Base-by-base conservation (phyloP, 2,888 invertebrate species). In the Vannuccia rotundouncinata region DNA sequence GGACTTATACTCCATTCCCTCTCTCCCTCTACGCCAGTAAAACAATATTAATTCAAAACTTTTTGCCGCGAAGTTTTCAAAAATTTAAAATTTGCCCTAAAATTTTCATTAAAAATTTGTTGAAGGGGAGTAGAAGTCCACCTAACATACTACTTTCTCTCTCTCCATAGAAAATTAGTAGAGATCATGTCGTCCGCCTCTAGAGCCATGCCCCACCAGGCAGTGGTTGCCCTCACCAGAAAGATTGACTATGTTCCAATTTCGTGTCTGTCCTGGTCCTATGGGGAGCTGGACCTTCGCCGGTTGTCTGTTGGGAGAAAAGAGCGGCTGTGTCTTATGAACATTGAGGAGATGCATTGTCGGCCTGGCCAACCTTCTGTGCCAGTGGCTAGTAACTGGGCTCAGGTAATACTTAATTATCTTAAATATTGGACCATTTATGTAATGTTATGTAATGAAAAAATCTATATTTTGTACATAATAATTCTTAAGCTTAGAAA, bases 351-450 rank as follows among this genome's bases (percentile, higher is more conserved):
- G 1, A 25, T 74, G 2, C 75, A 29, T 1, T 29, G 30, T 74
- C 29, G 29, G 10, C 1, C 75, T n/a, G 29, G 75, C n/a, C 75
- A 74, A 29, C 75, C 75, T 1, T 74, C 75, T n/a, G 75, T 74
- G n/a, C 75, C 75, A 2, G 75, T 74, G 1, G 30, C 31, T 1
- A 30, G 75, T 1, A 29, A 74, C 10, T 74, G 75, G 75, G 75
- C 75, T n/a, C n/a, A n/a, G n/a, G n/a, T n/a, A n/a, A n/a, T n/a
- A n/a, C n/a, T n/a, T n/a, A n/a, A n/a, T n/a, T n/a, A n/a, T n/a
- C n/a, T n/a, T n/a, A n/a, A n/a, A n/a, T n/a, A n/a, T n/a, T n/a
- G n/a, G n/a, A n/a, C n/a, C n/a, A n/a, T n/a, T n/a, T n/a, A n/a
- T n/a, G n/a, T n/a, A n/a, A n/a, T n/a, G n/a, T n/a, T n/a, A n/a